Evolutionary conservation across 2,797 vertebrate genomes (phyloP), one percentile per base, ranked within the genome.

Genomic region (Propithecus deckenii): DNA sequence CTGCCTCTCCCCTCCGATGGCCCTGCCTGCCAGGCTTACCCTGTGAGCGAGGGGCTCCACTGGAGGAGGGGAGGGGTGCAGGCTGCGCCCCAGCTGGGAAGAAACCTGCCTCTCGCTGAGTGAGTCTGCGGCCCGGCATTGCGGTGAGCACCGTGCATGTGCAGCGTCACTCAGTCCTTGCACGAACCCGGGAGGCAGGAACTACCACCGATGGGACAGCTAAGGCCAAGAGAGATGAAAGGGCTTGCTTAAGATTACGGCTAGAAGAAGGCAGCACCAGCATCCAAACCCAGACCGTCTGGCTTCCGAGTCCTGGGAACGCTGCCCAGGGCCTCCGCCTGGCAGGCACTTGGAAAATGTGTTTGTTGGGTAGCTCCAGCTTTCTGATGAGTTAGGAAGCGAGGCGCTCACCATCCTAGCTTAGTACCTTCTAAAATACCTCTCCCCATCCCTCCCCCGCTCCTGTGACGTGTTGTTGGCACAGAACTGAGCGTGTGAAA

Each of bases 61-160:
- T 11, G 46, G 15, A n/a, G 25, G 17, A 28, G 38, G 10, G 63
- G 43, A 18, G 52, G 5, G 3, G 1, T 10, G 4, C 12, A 22
- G n/a, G 30, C 4, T 2, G 20, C 1, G 50, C 35, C 59, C 43
- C 41, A 0, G 0, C 15, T 5, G 55, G 55, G 46, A 79, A 25
- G 52, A 65, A 14, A 7, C 35, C 67, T 61, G 50, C 20, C 30
- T 7, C n/a, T 55, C 11, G 2, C 23, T 20, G 18, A 32, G 35
- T 18, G 50, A 63, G 43, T 20, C 59, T 28, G 6, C 2, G 43
- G 9, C 57, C 52, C 4, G 0, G 8, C 20, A 5, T 28, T 2
- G 6, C 10, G 2, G 5, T 4, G 2, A 35, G 28, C 23, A 1
- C 46, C 12, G 4, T 1, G 55, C 20, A 0, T 1, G 28, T 18